A percentile compares a stretch with the other conserved stretches of the same genome.
Evolutionary conservation across 2,113 vertebrate species (phyloP).

Genomic region (Malurus melanocephalus): DNA sequence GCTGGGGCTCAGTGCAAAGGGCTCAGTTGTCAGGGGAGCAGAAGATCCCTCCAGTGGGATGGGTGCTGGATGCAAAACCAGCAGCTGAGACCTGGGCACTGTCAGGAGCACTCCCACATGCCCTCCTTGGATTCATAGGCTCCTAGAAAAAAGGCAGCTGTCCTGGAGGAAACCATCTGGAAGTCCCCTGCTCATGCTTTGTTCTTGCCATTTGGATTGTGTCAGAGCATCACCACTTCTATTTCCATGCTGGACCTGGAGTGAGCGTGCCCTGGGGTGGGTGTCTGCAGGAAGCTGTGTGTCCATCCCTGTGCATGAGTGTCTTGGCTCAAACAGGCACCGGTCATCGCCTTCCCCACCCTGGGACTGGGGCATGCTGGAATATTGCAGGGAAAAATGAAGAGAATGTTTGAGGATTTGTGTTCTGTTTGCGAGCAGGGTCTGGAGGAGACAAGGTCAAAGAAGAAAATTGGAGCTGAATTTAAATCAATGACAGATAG

Average conservation of each 20-base stretch:
- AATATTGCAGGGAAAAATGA: not conserved
- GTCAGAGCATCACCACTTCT: not conserved
- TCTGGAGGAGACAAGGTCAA: conserved; percentile 52
- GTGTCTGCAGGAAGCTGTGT: not conserved
- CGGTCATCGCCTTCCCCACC: accelerated
- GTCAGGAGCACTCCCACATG: not conserved
- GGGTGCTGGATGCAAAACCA: not conserved
- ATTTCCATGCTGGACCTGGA: not conserved
- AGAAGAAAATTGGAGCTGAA: conserved; percentile 52
- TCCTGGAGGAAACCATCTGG: not conserved
- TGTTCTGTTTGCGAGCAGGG: not conserved
- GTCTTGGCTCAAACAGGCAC: not conserved
- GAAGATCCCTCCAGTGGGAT: not conserved
- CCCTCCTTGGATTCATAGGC: not conserved
- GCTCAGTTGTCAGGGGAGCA: not conserved
- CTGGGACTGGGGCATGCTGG: not conserved
- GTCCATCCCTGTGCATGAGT: not conserved
- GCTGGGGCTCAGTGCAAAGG: not conserved
- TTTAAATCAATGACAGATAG: conserved; percentile 52
- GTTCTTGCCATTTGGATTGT: not conserved
- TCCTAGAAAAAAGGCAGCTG: not conserved
- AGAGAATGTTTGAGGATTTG: conserved; percentile 12
- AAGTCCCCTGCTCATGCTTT: not conserved
- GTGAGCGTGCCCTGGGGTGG: not conserved
- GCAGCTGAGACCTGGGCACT: not conserved